These are phyloP conservation scores for Drosophila prolongata DNA, from an alignment of 2,888 invertebrate genomes.

Conservation along the genomic window DNA sequence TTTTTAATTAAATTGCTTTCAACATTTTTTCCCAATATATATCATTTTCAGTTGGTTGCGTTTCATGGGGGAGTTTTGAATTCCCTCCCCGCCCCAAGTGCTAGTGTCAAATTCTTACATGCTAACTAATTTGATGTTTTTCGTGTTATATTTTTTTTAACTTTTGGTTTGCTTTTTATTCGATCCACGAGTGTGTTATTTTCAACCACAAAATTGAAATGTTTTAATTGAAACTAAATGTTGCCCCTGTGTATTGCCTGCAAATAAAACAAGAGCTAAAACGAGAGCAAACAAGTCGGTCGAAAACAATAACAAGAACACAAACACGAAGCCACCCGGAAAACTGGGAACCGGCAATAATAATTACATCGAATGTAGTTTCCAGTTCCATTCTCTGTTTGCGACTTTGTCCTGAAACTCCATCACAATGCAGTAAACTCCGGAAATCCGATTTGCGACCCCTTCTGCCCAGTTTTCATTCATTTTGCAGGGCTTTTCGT, in stretches of 20 bases:
- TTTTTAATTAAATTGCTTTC: slow-evolving; percentile 64
- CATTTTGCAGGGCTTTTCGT: slow-evolving; percentile 45
- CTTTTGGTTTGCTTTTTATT: slow-evolving; percentile 22
- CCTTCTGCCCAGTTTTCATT: slow-evolving; percentile 63
- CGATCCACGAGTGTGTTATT: slow-evolving; percentile 53
- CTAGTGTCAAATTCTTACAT: slow-evolving; percentile 57
- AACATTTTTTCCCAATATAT: slow-evolving; percentile 30
- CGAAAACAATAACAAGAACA: slow-evolving; percentile 40
- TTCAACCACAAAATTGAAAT: slow-evolving; percentile 75
- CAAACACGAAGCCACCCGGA: slow-evolving; percentile 26
- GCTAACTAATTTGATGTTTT: slow-evolving; percentile 43
- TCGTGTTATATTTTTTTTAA: slow-evolving; percentile 5
- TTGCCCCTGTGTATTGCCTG: slow-evolving; percentile 71
- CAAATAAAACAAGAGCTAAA: slow-evolving; percentile 62
- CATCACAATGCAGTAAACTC: slow-evolving; percentile 36
- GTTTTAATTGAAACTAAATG: slow-evolving; percentile 80
- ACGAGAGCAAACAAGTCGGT: slow-evolving; percentile 53
- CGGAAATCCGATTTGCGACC: slow-evolving; percentile 78
- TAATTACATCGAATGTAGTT: slow-evolving; percentile 68
- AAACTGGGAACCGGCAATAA: slow-evolving; percentile 60
- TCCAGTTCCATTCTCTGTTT: slow-evolving; percentile 12
- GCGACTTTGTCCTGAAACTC: slow-evolving; percentile 28
- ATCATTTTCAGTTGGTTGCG: slow-evolving; percentile 32
- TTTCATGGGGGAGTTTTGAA: slow-evolving; percentile 21
- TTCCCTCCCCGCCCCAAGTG: slow-evolving; percentile 7